Base-by-base conservation (phyloP, 92 coral and sea anemone species). In the Paramuricea clavata region DNA sequence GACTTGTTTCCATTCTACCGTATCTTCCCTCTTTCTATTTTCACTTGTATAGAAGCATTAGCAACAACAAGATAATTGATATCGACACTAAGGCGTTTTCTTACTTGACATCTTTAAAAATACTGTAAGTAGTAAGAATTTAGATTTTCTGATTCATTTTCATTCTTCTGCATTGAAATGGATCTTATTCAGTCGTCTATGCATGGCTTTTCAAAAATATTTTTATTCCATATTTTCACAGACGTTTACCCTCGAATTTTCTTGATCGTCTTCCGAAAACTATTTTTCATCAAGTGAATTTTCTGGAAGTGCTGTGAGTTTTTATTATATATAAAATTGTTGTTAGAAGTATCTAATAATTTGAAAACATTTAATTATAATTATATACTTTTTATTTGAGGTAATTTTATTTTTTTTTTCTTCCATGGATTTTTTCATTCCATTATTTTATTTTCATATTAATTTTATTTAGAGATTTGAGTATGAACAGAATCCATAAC, bases 41-140 rank as follows among this genome's bases (percentile, higher is more conserved):
- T 65, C 25, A 28, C 33, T 1, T 1, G 12, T 65, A 12, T 65
- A 65, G 72, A 65, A 65, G 72, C 23, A 12, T 65, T 16, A 65
- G 32, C 12, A 12, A 12, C 28, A 65, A 65, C 34, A 12, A 26
- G 34, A 65, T 65, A 12, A 26, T 12, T 12, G 2, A 2, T 16
- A 65, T 28, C 6, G 72, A 65, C 12, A 26, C 2, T 10, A 26
- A 65, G 33, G 13, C 72, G 12, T 65, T 65, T 65, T 5, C 1
- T 65, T 1, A 65, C 35, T 65, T 26, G 34, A 28, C 33, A 65
- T 65, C 72, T 22, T 65, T 65, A 34, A 19, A 28, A 4, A 65
- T 30, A 23, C 72, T 65, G 72, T 65, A 65, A n/a, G n/a, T n/a
- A 65, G 72, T 65, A 28, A 65, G n/a, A n/a, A n/a, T n/a, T n/a